A percentile compares a stretch with the other conserved stretches of the same genome.
Conservation (phyloP, 2,113 vertebrate species). For the Tragulus kanchil region DNA sequence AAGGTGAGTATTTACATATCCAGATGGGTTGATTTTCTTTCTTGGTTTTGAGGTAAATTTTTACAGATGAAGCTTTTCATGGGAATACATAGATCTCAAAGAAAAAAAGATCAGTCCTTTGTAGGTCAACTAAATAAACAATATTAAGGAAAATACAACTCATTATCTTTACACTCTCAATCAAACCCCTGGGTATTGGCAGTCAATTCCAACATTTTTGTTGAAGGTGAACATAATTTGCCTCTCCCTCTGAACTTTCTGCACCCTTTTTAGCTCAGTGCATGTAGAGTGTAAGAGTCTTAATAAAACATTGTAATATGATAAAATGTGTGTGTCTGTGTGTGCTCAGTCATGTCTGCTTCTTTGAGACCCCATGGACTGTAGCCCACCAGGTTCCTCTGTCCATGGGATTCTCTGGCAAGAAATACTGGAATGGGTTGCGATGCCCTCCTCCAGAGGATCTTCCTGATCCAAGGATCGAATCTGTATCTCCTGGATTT, state of each 20-base stretch:
- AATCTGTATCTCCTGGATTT: not conserved
- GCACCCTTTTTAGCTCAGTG: not conserved
- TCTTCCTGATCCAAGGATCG: not conserved
- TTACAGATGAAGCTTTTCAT: not conserved
- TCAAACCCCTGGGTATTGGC: not conserved
- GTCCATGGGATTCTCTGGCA: not conserved
- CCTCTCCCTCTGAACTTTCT: not conserved
- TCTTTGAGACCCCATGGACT: not conserved
- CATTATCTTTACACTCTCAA: not conserved
- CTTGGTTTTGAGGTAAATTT: conserved; percentile 10
- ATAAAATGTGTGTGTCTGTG: not conserved
- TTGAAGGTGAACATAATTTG: not conserved
- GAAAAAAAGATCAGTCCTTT: not conserved
- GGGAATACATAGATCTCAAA: not conserved
- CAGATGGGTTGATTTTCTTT: not conserved
- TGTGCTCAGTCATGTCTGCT: not conserved
- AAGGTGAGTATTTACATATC: not conserved
- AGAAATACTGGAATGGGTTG: not conserved
- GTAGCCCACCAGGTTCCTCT: not conserved
- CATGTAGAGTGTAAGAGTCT: not conserved
- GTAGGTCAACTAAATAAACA: not conserved
- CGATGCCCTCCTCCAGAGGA: not conserved
- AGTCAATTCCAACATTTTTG: not conserved
- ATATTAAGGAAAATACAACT: not conserved
- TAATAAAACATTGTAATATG: not conserved